Conservation (phyloP, 2,797 vertebrate species). For the Lemur catta region DNA sequence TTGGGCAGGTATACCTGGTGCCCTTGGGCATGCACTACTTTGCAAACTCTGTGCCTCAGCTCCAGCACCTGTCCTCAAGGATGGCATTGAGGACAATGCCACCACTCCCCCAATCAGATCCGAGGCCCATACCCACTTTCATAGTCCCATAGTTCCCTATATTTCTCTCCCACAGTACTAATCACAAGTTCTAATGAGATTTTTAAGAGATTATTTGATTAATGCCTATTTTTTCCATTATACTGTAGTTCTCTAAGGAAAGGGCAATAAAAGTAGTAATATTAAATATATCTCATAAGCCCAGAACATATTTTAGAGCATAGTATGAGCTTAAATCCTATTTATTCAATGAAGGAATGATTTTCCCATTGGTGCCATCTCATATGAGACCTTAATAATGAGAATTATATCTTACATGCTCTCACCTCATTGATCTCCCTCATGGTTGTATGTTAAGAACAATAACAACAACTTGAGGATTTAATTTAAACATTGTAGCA, state of each 20-base stretch:
- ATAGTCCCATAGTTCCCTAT: not conserved
- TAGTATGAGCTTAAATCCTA: not conserved
- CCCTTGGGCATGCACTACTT: not conserved
- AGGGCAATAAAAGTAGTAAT: not conserved
- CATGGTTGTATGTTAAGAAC: not conserved
- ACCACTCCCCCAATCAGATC: not conserved
- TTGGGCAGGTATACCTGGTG: not conserved
- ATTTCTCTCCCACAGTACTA: not conserved
- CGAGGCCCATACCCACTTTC: not conserved
- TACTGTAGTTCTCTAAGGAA: not conserved
- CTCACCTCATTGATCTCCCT: not conserved
- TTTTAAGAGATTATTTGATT: not conserved
- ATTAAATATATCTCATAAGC: not conserved
- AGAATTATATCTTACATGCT: not conserved
- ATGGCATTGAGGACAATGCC: not conserved
- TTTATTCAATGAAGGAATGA: not conserved
- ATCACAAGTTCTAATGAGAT: not conserved
- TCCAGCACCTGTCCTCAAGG: not conserved
- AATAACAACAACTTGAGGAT: not conserved
- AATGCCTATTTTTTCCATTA: not conserved
- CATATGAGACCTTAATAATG: not conserved
- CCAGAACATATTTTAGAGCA: not conserved
- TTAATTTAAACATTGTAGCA: not conserved
- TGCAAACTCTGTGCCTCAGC: not conserved
- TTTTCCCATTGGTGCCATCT: not conserved